These are phyloP conservation scores for Petaurus breviceps DNA, from an alignment of 2,113 vertebrate species.

Conservation along the genomic window DNA sequence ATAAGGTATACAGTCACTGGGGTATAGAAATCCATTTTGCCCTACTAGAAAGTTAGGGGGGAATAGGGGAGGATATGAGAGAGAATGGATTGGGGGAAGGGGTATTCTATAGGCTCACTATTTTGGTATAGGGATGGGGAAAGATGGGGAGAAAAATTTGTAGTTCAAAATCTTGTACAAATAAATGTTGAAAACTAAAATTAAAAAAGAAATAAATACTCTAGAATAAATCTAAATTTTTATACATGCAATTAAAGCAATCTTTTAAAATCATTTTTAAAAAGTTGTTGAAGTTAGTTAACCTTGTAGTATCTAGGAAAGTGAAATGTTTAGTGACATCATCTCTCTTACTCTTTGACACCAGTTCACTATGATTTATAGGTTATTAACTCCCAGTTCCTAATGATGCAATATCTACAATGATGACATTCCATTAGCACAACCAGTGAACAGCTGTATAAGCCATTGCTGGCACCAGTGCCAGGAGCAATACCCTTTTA, in stretches of 20 bases:
- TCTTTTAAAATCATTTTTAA: background rate
- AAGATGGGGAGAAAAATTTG: too few relatives aligned
- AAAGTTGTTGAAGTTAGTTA: background rate
- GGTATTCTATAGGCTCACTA: too few relatives aligned
- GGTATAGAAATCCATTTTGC: too few relatives aligned
- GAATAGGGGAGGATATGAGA: too few relatives aligned
- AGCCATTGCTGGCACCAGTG: background rate
- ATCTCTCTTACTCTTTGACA: slow-evolving; percentile 21
- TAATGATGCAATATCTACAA: background rate
- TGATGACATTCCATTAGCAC: slow-evolving; percentile 23
- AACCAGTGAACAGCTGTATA: slow-evolving; percentile 4
- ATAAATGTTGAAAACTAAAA: too few relatives aligned
- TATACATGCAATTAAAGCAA: slow-evolving; percentile 1
- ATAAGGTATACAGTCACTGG: too few relatives aligned
- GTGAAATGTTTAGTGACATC: slow-evolving; percentile 38
- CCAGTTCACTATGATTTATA: slow-evolving; percentile 37
- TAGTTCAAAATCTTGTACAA: too few relatives aligned
- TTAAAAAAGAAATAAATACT: background rate
- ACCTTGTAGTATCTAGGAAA: slow-evolving; percentile 21
- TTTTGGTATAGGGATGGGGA: too few relatives aligned
- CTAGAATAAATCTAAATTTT: background rate
- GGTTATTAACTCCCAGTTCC: slow-evolving; percentile 28
- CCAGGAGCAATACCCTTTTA: slow-evolving; percentile 53
- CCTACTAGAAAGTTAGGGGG: too few relatives aligned
- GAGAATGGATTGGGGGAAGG: too few relatives aligned